Evolutionary conservation across 2,113 vertebrate species (phyloP), one percentile per base, ranked within the genome.

Genomic region (Camelus dromedarius): DNA sequence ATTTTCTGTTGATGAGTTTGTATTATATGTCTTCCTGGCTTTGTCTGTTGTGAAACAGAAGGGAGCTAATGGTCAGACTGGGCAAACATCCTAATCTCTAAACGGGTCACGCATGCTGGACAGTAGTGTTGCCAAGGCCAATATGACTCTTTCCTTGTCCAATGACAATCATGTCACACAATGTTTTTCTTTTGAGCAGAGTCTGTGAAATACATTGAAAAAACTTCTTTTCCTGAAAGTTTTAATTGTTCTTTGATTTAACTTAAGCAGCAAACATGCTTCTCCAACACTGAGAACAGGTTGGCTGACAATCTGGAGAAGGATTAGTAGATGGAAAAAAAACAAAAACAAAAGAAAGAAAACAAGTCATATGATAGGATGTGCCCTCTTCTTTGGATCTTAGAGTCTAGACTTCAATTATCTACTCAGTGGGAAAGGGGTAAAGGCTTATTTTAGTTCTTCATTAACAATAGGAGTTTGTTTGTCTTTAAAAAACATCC

Each of bases 21-120:
- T 28, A 75, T n/a, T 42, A 30, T 58, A 79, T 90, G 38, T 82
- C 60, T 81, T 80, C 2, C 54, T 62, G 26, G 42, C 64, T 90
- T 79, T 60, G 20, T 94, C 75, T 93, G 9, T 72, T 91, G 22
- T 86, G 38, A 85, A 38, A 85, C 26, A 64, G 42, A 79, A 92
- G 22, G 56, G 7, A 87, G 19, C 2, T 52, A 42, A 83, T 6
- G 3, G 46, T 48, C 16, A 62, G 35, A 93, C 6, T 6, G 10
- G 26, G 12, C 18, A 73, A 62, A 91, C 3, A 66, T n/a, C 14
- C 22, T 56, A 20, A 73, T 50, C 18, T 83, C 70, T 76, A 54
- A 30, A 54, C 5, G 26, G 32, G 28, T 35, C 56, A 48, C 64
- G 13, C 35, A 56, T 67, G 35, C 3, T 70, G n/a, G 30, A 73